Percentiles rank a stretch among this genome's conserved stretches.
Evolutionary conservation across 2,888 invertebrate species (phyloP).

Genomic region (Disparrhopalites patrizii): DNA sequence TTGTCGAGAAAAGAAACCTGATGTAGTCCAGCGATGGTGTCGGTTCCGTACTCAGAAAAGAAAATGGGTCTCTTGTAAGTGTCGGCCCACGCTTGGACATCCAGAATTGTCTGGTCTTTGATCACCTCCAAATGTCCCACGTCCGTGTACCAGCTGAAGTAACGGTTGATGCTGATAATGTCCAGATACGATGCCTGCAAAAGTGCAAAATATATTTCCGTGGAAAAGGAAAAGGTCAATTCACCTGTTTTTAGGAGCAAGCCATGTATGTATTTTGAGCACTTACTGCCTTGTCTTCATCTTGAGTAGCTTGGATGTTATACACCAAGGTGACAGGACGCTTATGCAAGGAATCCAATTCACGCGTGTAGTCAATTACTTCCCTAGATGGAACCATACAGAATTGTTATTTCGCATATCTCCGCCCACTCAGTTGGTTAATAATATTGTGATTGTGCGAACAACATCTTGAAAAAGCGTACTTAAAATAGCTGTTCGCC

Average conservation of each 20-base stretch:
- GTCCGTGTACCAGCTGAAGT: conserved; percentile 91
- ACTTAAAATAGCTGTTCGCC: conserved; percentile 6
- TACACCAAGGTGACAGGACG: conserved; percentile 20
- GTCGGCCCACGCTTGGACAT: conserved; percentile 74
- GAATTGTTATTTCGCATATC: no score
- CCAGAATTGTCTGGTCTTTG: conserved; percentile 64
- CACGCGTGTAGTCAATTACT: background rate
- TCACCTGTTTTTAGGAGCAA: no score
- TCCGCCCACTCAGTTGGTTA: no score
- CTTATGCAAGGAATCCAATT: background rate
- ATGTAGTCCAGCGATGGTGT: conserved; percentile 86
- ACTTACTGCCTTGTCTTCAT: conserved; percentile 33
- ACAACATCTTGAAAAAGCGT: no score
- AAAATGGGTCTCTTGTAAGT: conserved; percentile 82
- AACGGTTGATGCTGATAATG: conserved; percentile 90
- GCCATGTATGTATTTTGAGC: no score
- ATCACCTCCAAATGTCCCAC: conserved; percentile 76
- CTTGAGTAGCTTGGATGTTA: conserved; percentile 53
- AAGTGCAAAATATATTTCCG: no score
- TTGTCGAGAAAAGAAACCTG: conserved; percentile 55
- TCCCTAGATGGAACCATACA: background rate
- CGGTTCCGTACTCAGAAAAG: conserved; percentile 94
- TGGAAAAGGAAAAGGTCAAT: no score
- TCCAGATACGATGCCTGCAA: no score
- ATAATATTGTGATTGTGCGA: no score